Evolutionary conservation across 2,113 vertebrate species (phyloP).

Genomic region (Acanthochromis polyacanthus): DNA sequence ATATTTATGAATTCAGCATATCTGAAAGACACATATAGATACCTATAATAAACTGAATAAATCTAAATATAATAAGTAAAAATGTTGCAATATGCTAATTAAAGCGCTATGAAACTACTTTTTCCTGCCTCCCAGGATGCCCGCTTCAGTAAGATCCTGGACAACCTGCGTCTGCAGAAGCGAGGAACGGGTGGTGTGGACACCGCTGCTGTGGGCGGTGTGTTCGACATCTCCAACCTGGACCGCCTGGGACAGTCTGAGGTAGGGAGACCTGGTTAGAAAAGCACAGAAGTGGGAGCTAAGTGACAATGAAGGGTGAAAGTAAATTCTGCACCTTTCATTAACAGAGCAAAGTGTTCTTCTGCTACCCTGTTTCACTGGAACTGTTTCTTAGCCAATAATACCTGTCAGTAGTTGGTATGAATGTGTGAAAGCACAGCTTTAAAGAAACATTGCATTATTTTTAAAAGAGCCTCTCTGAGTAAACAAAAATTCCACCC

Average conservation of each 20-base stretch:
- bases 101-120: not conserved
- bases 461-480: not conserved
- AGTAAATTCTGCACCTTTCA: too few relatives aligned
- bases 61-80: too few relatives aligned
- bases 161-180: conserved; percentile 95
- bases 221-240: conserved; percentile 97
- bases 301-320: not conserved
- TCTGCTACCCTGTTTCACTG: too few relatives aligned
- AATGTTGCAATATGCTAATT: not conserved
- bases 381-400: not conserved
- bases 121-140: conserved; percentile 83
- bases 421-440: not conserved
- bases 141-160: conserved; percentile 93
- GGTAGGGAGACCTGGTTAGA: conserved; percentile 42
- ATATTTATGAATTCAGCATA: too few relatives aligned
- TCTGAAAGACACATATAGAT: too few relatives aligned
- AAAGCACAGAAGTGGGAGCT: not conserved
- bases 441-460: not conserved
- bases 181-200: conserved; percentile 96
- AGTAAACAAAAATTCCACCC: not conserved
- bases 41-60: too few relatives aligned
- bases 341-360: too few relatives aligned
- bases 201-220: conserved; percentile 89
- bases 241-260: conserved; percentile 96
- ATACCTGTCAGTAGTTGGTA: not conserved